Conservation (phyloP, 1,140 invertebrate species). For the Drosophila prosaltans region DNA sequence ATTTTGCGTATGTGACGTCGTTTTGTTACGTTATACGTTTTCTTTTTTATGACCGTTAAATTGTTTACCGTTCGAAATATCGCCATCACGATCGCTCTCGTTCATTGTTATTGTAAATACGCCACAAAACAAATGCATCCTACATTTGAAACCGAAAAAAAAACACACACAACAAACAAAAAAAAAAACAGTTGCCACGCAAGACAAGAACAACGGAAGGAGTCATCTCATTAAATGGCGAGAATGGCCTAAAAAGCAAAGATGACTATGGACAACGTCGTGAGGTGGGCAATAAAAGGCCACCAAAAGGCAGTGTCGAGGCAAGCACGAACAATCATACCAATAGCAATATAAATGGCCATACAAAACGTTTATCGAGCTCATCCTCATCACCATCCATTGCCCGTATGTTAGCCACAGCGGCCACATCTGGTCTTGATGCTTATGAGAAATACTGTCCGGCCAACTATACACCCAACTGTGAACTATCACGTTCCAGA, state of each 20-base stretch:
- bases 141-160: constrained; percentile 29
- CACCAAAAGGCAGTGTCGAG: constrained; percentile 36
- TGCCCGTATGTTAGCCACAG: constrained; percentile 79
- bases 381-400: constrained; percentile 82
- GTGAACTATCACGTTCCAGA: constrained; percentile 83
- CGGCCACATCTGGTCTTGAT: constrained; percentile 82
- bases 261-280: constrained; percentile 52
- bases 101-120: constrained; percentile 67
- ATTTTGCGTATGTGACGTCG: constrained; percentile 2
- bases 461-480: constrained; percentile 83
- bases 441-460: constrained; percentile 83
- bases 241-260: constrained; percentile 33
- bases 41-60: constrained; percentile 35
- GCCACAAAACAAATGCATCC: constrained; percentile 42
- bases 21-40: constrained; percentile 46
- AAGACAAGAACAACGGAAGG: constrained; percentile 26
- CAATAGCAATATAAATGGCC: constrained; percentile 29
- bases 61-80: constrained; percentile 28
- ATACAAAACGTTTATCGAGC: constrained; percentile 72
- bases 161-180: background rate
- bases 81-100: constrained; percentile 39
- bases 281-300: constrained; percentile 46
- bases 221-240: constrained; percentile 26
- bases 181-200: constrained; percentile 56
- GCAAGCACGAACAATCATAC: constrained; percentile 7